Percentiles rank a stretch among this genome's conserved stretches.
Conservation (phyloP, 2,888 invertebrate species). For the Phrixothrix hirtus region DNA sequence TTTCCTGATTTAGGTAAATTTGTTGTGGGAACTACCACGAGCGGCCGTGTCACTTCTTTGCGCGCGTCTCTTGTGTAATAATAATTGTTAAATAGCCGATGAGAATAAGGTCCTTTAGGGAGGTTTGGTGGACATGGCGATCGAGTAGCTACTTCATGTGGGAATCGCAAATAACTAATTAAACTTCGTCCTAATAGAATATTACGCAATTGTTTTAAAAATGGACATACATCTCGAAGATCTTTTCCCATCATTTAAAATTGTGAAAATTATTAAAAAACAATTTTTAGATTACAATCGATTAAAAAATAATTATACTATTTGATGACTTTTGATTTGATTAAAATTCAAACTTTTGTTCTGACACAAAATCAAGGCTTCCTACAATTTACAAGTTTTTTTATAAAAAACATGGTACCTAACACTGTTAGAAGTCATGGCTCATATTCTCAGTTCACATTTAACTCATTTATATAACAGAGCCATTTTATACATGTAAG, state of each 20-base stretch:
- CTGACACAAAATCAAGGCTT: no score
- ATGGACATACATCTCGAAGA: constrained; percentile 66
- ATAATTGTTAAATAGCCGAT: constrained; percentile 79
- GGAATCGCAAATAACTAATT: constrained; percentile 65
- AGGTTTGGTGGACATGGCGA: constrained; percentile 80
- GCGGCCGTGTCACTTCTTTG: constrained; percentile 74
- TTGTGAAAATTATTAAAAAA: background rate
- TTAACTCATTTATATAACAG: no score
- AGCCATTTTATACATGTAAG: no score
- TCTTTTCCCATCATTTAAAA: constrained; percentile 41
- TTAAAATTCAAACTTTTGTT: no score
- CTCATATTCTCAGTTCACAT: no score
- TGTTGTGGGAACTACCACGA: constrained; percentile 54
- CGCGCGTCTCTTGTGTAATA: constrained; percentile 84
- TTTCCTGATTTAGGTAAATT: background rate
- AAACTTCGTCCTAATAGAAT: constrained; percentile 68
- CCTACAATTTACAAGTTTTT: no score
- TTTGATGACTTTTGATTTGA: no score
- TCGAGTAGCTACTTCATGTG: constrained; percentile 68
- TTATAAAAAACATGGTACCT: no score
- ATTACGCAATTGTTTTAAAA: constrained; percentile 64
- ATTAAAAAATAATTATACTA: no score
- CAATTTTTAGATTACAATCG: background rate
- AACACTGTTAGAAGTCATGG: no score
- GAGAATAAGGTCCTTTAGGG: constrained; percentile 82